A percentile compares a stretch with the other conserved stretches of the same genome.
Conservation (phyloP, 2,113 vertebrate species). For the Ciconia boyciana region DNA sequence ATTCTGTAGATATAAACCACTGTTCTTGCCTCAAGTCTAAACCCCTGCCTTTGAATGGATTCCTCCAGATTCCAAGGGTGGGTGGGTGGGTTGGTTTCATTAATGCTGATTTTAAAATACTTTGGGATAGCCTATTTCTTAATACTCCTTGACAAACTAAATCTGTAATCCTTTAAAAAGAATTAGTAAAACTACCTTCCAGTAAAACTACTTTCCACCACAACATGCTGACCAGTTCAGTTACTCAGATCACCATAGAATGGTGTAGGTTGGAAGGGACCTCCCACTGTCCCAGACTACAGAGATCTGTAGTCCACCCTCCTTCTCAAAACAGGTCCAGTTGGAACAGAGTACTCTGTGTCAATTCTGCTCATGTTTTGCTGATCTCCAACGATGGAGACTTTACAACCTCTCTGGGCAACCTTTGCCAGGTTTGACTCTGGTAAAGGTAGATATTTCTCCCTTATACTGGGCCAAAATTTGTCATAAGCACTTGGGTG, state of each 20-base stretch:
- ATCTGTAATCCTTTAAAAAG: neutral
- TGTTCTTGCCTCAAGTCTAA: neutral
- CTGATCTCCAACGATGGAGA: neutral
- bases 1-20: neutral
- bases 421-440: neutral
- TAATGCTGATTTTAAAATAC: neutral
- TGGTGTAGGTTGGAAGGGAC: neutral
- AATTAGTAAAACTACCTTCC: neutral
- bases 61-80: neutral
- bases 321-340: neutral
- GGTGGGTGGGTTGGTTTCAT: neutral
- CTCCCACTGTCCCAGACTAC: neutral
- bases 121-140: neutral
- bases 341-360: neutral
- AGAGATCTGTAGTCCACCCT: neutral
- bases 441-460: neutral
- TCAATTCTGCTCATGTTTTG: neutral
- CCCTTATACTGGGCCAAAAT: neutral
- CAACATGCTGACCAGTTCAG: neutral
- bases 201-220: neutral
- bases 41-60: neutral
- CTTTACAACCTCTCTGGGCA: neutral
- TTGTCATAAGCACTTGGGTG: neutral
- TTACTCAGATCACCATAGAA: neutral
- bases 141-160: neutral